Conservation (phyloP, 2,113 vertebrate species). For the Tenrec ecaudatus region DNA sequence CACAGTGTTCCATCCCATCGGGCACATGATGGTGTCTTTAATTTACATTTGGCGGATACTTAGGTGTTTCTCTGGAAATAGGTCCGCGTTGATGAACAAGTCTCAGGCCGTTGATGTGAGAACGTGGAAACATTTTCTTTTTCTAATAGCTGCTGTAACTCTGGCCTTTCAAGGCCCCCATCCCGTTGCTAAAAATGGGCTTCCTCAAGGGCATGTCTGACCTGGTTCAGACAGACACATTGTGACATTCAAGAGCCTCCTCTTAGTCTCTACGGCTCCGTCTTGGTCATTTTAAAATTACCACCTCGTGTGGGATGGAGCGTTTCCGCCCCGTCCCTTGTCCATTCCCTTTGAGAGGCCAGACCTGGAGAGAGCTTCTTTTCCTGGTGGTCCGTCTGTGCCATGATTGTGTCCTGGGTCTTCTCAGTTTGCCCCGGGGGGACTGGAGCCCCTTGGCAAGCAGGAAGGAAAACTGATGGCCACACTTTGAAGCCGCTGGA, state of each 20-base stretch:
- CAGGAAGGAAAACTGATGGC: too few relatives aligned
- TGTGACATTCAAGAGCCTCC: background rate
- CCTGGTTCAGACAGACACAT: background rate
- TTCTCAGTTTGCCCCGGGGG: background rate
- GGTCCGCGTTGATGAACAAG: background rate
- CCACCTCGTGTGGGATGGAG: too few relatives aligned
- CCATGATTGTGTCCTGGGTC: rapidly evolving
- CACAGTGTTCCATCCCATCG: background rate
- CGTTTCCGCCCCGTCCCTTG: background rate
- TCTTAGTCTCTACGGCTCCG: background rate
- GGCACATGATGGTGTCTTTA: background rate
- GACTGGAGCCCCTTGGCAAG: too few relatives aligned
- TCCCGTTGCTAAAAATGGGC: background rate
- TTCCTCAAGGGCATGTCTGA: background rate
- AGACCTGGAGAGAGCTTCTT: background rate
- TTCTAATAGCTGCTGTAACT: background rate
- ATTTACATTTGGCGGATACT: background rate
- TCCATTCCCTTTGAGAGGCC: background rate
- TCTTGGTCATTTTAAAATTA: background rate
- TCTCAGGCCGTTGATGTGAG: background rate
- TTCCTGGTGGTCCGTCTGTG: background rate
- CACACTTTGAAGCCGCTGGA: background rate
- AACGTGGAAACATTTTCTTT: background rate
- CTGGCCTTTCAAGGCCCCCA: background rate
- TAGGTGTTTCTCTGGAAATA: background rate